Base-by-base conservation (phyloP, 1,140 invertebrate species). In the Camponotus vicinus region DNA sequence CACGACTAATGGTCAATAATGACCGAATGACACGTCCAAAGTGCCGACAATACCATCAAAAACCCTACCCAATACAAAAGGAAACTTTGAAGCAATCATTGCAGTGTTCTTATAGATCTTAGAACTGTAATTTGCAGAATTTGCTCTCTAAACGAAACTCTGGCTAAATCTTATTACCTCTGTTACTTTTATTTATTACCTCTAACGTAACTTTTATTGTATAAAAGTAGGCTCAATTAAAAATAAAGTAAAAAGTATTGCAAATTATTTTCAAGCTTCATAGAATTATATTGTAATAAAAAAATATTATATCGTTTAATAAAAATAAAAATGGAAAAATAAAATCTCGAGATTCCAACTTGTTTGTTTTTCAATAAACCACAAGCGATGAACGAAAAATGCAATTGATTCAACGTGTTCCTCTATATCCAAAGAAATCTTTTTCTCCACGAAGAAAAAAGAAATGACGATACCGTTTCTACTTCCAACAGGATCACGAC, bases 1-100 rank as follows among this genome's bases (percentile, higher is more conserved):
- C 57, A 91, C 88, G 79, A 78, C 88, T 91, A 91, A 91, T 91
- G 88, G 42, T 32, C 45, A 80, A 77, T 91, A 91, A 91, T 90
- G 89, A 91, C 88, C 82, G 57, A 40, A 18, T 64, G 76, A 89
- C 86, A 67, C 34, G 71, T 82, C 61, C 63, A 34, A 66, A 61
- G 32, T 59, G 45, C 61, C 57, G n/a, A 76, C 32, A 42, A 90
- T 73, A 84, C 42, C 66, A 52, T 15, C 75, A 73, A 27, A 73
- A 52, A 52, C 42, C 78, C 37, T 67, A 82, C 78, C 67, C 13
- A 69, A 52, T 27, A 27, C 77, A 63, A 52, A 34, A 59, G 52
- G 55, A 79, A 89, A 86, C 70, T 57, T 4, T 67, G 8, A 32
- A 15, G 37, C 7, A 70, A 37, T 11, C 7, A 27, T 11, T 18